Evolutionary conservation across 2,888 invertebrate genomes (phyloP).

Genomic region (Eristalis arbustorum): DNA sequence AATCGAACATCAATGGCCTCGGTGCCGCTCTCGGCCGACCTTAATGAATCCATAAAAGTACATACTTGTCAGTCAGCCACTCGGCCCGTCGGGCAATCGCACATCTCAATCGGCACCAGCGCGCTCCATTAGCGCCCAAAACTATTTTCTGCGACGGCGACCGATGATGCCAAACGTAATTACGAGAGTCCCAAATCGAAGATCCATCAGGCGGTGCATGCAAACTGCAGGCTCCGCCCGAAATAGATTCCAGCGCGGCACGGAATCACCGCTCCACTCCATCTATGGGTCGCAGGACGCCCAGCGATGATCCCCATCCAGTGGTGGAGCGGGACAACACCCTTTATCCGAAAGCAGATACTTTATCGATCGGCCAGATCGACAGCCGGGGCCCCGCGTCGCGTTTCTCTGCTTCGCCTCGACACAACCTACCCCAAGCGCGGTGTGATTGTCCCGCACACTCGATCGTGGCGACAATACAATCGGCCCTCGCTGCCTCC

Average conservation of each 20-base stretch:
- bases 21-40: slow-evolving; percentile 28
- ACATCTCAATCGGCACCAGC: slow-evolving; percentile 54
- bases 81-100: slow-evolving; percentile 27
- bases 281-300: slow-evolving; percentile 48
- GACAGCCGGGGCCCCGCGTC: slow-evolving; percentile 46
- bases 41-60: slow-evolving; percentile 63
- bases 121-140: slow-evolving; percentile 18
- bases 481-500: not conserved
- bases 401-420: slow-evolving; percentile 37
- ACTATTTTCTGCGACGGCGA: slow-evolving; percentile 41
- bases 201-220: slow-evolving; percentile 56
- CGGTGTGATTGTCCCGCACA: slow-evolving; percentile 53
- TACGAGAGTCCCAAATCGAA: slow-evolving; percentile 64
- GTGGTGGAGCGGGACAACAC: slow-evolving; percentile 48
- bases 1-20: slow-evolving; percentile 43
- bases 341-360: slow-evolving; percentile 66
- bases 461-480: not conserved
- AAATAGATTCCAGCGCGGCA: slow-evolving; percentile 53
- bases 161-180: slow-evolving; percentile 50
- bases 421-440: slow-evolving; percentile 66
- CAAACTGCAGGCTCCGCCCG: slow-evolving; percentile 37
- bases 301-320: not conserved
- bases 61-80: slow-evolving; percentile 21
- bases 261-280: slow-evolving; percentile 39
- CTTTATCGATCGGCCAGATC: slow-evolving; percentile 68